These are phyloP conservation scores for Psammodynastes pulverulentus DNA, from an alignment of 2,113 vertebrate genomes.

Conservation along the genomic window DNA sequence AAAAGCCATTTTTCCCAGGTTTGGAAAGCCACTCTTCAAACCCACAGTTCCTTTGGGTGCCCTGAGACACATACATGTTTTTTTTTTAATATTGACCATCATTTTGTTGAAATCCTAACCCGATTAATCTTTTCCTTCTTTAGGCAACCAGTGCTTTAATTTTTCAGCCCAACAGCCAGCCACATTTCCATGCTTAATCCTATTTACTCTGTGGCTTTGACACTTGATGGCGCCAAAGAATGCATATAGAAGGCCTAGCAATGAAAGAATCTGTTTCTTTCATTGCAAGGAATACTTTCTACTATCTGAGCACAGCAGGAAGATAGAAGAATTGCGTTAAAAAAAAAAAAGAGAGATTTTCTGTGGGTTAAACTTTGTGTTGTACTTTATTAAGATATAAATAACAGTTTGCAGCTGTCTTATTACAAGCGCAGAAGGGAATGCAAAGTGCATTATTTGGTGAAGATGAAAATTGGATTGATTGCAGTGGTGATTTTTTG, in stretches of 20 bases:
- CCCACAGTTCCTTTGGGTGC: not conserved
- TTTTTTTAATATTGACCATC: not conserved
- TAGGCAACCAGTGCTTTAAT: not conserved
- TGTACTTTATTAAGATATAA: not conserved
- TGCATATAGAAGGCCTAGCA: not conserved
- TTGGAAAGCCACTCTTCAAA: not conserved
- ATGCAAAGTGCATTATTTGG: not conserved
- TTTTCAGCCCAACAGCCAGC: not conserved
- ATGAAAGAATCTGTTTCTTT: not conserved
- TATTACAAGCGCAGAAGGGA: not conserved
- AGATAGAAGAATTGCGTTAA: not conserved
- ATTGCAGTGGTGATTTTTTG: not conserved
- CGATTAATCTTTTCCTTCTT: not conserved
- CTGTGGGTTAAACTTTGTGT: not conserved
- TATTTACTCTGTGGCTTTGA: slow-evolving; percentile 3
- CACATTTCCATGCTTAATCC: not conserved
- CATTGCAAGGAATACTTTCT: not conserved
- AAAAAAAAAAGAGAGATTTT: not conserved
- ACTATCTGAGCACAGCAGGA: not conserved
- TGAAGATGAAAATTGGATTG: not conserved
- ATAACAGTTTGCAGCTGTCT: not conserved
- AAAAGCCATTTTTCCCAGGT: not conserved
- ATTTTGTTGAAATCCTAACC: not conserved
- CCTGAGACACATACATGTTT: not conserved
- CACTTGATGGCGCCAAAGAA: slow-evolving; percentile 64